These are phyloP conservation scores for Mesoclemmys tuberculata DNA, from an alignment of 2,113 vertebrate species.

Conservation along the genomic window DNA sequence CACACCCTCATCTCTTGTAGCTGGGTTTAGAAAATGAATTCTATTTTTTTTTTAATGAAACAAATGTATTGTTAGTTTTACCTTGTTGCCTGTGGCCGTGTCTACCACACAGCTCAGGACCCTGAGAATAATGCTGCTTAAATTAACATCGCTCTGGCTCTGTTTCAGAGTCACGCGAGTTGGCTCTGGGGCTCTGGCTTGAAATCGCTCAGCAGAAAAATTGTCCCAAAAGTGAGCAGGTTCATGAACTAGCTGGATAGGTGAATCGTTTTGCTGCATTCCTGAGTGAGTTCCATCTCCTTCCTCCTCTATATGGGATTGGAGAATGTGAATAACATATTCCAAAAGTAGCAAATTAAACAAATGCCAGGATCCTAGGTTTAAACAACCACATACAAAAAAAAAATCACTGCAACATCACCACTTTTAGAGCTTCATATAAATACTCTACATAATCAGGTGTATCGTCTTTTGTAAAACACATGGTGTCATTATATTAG, in stretches of 20 bases:
- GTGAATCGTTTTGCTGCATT: not conserved
- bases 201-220: not conserved
- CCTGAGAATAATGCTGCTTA: constrained; percentile 32
- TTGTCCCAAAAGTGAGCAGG: not conserved
- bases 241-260: constrained; percentile 27
- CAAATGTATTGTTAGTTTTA: not conserved
- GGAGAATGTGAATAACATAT: constrained; percentile 74
- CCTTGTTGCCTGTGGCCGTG: constrained; percentile 53
- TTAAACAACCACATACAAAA: constrained; percentile 34
- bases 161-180: not conserved
- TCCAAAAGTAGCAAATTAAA: constrained; percentile 77
- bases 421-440: not conserved
- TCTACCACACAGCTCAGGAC: constrained; percentile 67
- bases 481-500: not conserved
- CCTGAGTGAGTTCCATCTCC: constrained; percentile 30
- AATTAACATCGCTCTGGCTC: not conserved
- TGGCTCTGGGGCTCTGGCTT: not conserved
- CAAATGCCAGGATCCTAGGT: constrained; percentile 79
- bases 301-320: constrained; percentile 71
- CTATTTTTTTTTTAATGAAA: rapidly evolving
- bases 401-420: not conserved
- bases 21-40: not conserved
- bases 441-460: not conserved
- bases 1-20: not conserved
- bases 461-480: not conserved